phyloP scores from a whole-genome alignment of 2,888 invertebrate genomes.

The Sarcophaga caerulescens region DNA sequence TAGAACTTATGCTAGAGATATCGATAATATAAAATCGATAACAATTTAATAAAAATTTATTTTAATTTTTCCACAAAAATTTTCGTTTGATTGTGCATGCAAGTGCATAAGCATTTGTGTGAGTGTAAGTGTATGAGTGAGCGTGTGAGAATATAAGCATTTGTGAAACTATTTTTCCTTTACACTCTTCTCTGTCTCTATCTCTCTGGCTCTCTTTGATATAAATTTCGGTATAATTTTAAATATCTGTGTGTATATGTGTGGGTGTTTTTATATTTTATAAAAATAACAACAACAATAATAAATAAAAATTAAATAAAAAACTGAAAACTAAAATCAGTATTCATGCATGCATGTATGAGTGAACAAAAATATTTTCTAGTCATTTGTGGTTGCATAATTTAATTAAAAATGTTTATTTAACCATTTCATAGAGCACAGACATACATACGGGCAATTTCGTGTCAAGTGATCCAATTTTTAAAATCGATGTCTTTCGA shows the following conservation, averaged over 20 bases:
- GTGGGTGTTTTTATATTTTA: not conserved
- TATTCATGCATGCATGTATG: conserved; percentile 58
- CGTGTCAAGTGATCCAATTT: no score
- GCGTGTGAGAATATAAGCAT: not conserved
- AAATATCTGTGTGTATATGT: not conserved
- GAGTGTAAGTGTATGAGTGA: not conserved
- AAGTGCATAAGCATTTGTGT: not conserved
- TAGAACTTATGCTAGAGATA: not conserved
- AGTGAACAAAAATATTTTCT: conserved; percentile 66
- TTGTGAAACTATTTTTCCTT: conserved; percentile 40
- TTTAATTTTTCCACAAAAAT: not conserved
- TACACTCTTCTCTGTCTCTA: not conserved
- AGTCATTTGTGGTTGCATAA: conserved; percentile 71
- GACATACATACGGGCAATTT: no score
- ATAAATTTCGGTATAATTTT: not conserved
- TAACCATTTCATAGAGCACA: conserved; percentile 49
- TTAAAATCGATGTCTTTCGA: no score
- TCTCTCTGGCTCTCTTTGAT: conserved; percentile 13
- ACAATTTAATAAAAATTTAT: not conserved
- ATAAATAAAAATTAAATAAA: not conserved
- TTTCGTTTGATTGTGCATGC: no score
- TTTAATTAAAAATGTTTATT: conserved; percentile 77
- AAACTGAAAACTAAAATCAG: conserved; percentile 36
- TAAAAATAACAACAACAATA: not conserved
- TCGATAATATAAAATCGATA: not conserved